Evolutionary conservation across 2,888 invertebrate genomes (phyloP), one percentile per base, ranked within the genome.

Genomic region (Drymonia ruficornis): DNA sequence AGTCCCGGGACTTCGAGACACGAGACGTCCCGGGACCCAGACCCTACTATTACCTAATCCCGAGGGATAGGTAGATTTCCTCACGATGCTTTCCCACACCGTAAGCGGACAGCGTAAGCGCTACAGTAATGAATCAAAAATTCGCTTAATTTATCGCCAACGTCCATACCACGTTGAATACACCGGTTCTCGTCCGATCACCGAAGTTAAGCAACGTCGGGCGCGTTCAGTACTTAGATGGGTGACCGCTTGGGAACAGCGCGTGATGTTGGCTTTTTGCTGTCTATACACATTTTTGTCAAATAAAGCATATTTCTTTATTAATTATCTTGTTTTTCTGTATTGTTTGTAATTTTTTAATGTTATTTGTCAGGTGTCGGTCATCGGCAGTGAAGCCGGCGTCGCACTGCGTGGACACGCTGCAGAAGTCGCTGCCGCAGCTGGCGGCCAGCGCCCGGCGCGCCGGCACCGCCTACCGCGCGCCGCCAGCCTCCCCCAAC

Each of bases 151-250:
- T 8, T 16, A 9, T 62, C 46, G 78, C 74, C 79, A 79, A 79
- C 79, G 85, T 85, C 84, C 87, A 87, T 85, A 88, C 87, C 78
- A 88, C 78, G 85, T 86, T 88, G 86, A 87, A 86, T 67, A 84
- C 87, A 87, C 88, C 86, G 87, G 86, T 86, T 89, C 88, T 89
- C 89, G 87, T 89, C 89, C 87, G 89, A 89, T 89, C 89, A 89
- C 89, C 87, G 89, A 88, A 88, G 87, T 88, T 86, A 89, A 87
- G 87, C 87, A 89, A 85, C 87, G 81, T 88, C 84, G 87, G 89
- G 87, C 87, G 87, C 76, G 84, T 84, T 89, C 84, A 89, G 88
- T 89, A 89, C 89, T 88, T 89, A 86, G 87, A 87, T 89, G 88
- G 88, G 87, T 88, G 89, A 89, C 87, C 86, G 86, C 87, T 83